phyloP scores from a whole-genome alignment of 2,113 vertebrate species.

The Oreochromis niloticus region DNA sequence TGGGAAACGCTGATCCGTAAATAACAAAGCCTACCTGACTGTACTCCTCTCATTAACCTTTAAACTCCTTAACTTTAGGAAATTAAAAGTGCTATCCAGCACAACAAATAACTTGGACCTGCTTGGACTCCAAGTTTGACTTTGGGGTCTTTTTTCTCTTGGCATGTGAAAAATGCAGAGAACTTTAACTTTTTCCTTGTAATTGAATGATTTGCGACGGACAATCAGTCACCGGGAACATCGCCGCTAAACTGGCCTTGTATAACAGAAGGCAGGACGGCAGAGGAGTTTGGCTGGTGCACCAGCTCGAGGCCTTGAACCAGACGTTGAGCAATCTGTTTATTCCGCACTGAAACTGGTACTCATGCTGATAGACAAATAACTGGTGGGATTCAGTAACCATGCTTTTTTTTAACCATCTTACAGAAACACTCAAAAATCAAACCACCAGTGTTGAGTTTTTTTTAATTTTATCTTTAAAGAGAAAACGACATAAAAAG shows the following conservation, averaged over 20 bases:
- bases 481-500: not conserved
- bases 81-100: not conserved
- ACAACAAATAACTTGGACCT: not conserved
- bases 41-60: not conserved
- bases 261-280: conserved; percentile 22
- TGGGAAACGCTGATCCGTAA: not conserved
- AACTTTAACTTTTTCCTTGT: not conserved
- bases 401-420: not conserved
- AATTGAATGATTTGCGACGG: not conserved
- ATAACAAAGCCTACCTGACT: not conserved
- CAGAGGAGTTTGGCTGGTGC: conserved; percentile 23
- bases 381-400: not conserved
- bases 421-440: not conserved
- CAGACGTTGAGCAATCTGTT: conserved; percentile 59
- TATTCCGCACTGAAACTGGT: conserved; percentile 32
- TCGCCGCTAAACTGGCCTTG: conserved; percentile 14
- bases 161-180: not conserved
- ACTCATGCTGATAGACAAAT: conserved; percentile 19
- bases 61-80: not conserved
- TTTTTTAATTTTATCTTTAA: not conserved
- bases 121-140: not conserved
- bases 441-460: not conserved
- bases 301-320: conserved; percentile 46
- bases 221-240: not conserved
- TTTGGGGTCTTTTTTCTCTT: not conserved